Conservation (phyloP, 2,113 vertebrate genomes). For the Takifugu flavidus region DNA sequence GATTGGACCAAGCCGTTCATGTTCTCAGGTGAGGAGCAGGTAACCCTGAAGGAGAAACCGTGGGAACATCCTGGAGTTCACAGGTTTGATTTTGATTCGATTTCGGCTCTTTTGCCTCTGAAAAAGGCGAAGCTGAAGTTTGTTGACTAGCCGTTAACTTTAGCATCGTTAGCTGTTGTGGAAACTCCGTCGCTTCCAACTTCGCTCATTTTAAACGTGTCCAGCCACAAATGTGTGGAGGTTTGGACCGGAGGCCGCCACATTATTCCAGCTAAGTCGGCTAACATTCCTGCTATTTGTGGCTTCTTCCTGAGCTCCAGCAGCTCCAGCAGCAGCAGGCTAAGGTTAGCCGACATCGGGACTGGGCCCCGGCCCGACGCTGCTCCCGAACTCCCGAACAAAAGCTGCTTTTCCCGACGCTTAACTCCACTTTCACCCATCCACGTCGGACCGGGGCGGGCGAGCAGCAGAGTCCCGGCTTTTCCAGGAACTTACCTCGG, state of each 20-base stretch:
- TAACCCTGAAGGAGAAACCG: no score
- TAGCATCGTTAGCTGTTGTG: no score
- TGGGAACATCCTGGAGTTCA: no score
- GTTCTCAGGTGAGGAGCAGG: no score
- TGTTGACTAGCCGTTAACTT: no score
- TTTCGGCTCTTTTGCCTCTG: no score
- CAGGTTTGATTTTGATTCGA: no score
- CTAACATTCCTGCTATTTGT: constrained; percentile 11
- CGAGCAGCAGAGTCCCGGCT: neutral
- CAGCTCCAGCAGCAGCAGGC: neutral
- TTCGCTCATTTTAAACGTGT: no score
- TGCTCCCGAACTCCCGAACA: neutral
- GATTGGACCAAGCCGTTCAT: no score
- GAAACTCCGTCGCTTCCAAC: no score
- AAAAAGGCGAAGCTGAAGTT: no score
- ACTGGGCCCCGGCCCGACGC: constrained; percentile 33
- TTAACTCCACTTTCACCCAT: neutral
- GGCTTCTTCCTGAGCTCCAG: neutral
- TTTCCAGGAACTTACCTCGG: constrained; percentile 77
- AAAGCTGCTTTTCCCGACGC: constrained; percentile 2
- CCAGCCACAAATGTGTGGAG: no score
- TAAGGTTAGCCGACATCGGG: constrained; percentile 38
- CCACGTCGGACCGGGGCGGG: neutral
- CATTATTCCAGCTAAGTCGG: constrained; percentile 1
- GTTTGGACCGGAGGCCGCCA: neutral